A percentile compares a stretch with the other conserved stretches of the same genome.
Evolutionary conservation across 2,797 vertebrate species (phyloP).

Genomic region (Enteromius thamalakanensis): DNA sequence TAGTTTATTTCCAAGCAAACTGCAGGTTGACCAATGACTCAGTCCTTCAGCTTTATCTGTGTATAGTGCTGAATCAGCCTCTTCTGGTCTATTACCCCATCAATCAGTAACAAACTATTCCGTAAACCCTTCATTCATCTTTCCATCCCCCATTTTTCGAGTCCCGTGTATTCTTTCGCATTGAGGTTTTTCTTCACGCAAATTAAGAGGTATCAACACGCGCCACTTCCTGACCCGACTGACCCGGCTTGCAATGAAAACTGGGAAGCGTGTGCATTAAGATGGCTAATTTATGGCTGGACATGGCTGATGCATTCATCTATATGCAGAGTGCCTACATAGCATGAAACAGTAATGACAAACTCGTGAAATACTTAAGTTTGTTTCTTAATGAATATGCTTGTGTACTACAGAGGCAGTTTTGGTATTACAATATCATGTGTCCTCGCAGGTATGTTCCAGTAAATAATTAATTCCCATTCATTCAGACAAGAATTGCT

Average conservation of each 20-base stretch:
- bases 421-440: constrained; percentile 47
- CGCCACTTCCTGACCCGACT: constrained; percentile 23
- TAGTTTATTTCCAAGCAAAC: constrained; percentile 46
- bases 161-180: not conserved
- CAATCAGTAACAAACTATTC: constrained; percentile 73
- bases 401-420: constrained; percentile 41
- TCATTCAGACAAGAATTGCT: constrained; percentile 74
- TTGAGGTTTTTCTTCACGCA: not conserved
- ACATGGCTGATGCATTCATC: constrained; percentile 48
- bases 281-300: constrained; percentile 51
- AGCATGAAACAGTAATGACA: constrained; percentile 15
- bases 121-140: constrained; percentile 54
- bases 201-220: constrained; percentile 11
- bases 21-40: constrained; percentile 55
- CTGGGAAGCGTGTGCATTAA: constrained; percentile 18
- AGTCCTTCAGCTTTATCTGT: constrained; percentile 54
- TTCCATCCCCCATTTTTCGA: constrained; percentile 19
- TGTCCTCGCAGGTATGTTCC: constrained; percentile 56
- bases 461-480: constrained; percentile 79
- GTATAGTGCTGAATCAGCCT: constrained; percentile 76
- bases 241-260: constrained; percentile 12
- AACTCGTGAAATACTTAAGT: not conserved
- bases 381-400: constrained; percentile 40
- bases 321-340: constrained; percentile 39
- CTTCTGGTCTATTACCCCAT: constrained; percentile 72